A percentile compares a stretch with the other conserved stretches of the same genome.
These are phyloP conservation scores for Phenganax stokvisi DNA, from an alignment of 92 coral and sea anemone species.

Conservation along the genomic window DNA sequence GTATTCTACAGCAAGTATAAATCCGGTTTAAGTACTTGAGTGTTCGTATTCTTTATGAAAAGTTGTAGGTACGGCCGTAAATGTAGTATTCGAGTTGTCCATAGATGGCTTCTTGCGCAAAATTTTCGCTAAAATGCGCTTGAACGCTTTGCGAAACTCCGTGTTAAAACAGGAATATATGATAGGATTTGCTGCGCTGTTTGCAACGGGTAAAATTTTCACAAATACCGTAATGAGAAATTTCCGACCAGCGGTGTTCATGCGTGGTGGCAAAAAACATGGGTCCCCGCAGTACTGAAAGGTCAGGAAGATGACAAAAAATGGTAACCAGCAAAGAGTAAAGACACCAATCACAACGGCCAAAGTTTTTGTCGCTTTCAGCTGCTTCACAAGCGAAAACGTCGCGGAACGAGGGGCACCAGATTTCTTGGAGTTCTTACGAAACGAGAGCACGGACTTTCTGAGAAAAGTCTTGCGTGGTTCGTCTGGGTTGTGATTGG, in stretches of 20 bases:
- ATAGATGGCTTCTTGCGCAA: slow-evolving; percentile 32
- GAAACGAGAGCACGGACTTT: not conserved
- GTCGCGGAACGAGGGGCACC: slow-evolving; percentile 4
- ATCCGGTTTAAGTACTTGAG: not conserved
- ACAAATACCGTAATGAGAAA: slow-evolving; percentile 59
- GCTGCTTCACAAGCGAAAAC: slow-evolving; percentile 53
- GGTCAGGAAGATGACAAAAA: slow-evolving; percentile 78
- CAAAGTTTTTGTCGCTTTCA: slow-evolving; percentile 91
- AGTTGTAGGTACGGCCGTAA: slow-evolving; percentile 10
- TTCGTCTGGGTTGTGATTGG: slow-evolving; percentile 44
- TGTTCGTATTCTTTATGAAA: not conserved
- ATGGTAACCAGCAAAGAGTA: slow-evolving; percentile 85
- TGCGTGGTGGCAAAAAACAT: slow-evolving; percentile 46
- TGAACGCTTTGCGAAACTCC: slow-evolving; percentile 84
- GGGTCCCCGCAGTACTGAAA: slow-evolving; percentile 61
- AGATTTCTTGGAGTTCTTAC: slow-evolving; percentile 3
- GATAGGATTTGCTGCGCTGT: slow-evolving; percentile 93
- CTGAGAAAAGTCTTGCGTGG: slow-evolving; percentile 29
- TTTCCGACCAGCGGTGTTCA: slow-evolving; percentile 32
- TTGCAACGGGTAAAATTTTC: slow-evolving; percentile 72
- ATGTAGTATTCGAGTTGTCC: slow-evolving; percentile 16
- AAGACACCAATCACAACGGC: slow-evolving; percentile 93
- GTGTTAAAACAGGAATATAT: slow-evolving; percentile 87
- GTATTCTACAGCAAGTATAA: no score
- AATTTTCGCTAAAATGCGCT: slow-evolving; percentile 58